These are phyloP conservation scores for Cremastobaeus sp. DNA, from an alignment of 2,888 invertebrate genomes.

Conservation along the genomic window DNA sequence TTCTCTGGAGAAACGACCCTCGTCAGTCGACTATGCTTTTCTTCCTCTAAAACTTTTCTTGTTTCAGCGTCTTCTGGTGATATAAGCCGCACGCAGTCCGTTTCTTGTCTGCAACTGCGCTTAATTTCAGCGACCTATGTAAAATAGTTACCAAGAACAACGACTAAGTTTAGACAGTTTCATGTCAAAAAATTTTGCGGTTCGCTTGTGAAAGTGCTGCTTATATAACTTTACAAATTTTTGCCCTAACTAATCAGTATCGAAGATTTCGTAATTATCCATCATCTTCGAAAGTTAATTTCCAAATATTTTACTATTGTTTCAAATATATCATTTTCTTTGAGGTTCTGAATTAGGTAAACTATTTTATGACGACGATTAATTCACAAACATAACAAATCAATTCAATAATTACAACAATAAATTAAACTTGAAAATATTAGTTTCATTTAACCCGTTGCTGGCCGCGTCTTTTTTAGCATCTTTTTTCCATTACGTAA, in stretches of 20 bases:
- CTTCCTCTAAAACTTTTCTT: slow-evolving; percentile 52
- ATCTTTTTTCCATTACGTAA: no score
- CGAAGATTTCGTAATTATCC: no score
- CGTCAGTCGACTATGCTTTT: slow-evolving; percentile 42
- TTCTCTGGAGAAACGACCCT: slow-evolving; percentile 47
- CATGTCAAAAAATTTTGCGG: slow-evolving; percentile 36
- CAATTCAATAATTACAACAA: no score
- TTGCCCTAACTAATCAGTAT: slow-evolving; percentile 9
- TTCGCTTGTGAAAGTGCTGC: slow-evolving; percentile 3
- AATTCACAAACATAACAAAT: no score
- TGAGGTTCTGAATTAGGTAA: no score
- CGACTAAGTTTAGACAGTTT: slow-evolving; percentile 1
- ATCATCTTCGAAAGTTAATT: no score
- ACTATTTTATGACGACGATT: no score
- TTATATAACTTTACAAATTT: slow-evolving; percentile 31
- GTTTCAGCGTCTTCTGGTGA: slow-evolving; percentile 29
- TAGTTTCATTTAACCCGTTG: no score
- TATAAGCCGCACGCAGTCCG: slow-evolving; percentile 20
- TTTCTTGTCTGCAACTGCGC: slow-evolving; percentile 34
- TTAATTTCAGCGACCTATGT: slow-evolving; percentile 37
- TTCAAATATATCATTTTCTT: no score
- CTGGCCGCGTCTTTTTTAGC: no score
- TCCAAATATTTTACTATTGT: no score
- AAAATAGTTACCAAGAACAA: slow-evolving; percentile 32
- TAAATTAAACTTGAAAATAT: no score